A percentile compares a stretch with the other conserved stretches of the same genome.
Evolutionary conservation across 2,797 vertebrate genomes (phyloP).

Genomic region (Tadarida brasiliensis): DNA sequence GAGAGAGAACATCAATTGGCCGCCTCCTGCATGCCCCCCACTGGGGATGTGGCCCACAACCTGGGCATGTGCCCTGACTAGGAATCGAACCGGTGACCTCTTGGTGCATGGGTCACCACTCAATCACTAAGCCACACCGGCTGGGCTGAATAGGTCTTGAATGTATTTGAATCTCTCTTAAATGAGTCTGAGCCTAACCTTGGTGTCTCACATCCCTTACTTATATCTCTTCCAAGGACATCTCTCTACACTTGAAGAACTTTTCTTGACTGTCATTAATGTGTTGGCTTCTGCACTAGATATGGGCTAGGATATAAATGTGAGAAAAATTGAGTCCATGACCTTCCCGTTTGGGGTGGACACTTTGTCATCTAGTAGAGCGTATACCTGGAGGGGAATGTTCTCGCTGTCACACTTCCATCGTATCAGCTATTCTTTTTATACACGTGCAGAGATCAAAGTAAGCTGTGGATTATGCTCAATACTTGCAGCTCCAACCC

Average conservation of each 20-base stretch:
- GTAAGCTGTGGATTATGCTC: neutral
- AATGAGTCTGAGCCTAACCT: slow-evolving; percentile 54
- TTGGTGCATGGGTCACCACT: no score
- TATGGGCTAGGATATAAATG: neutral
- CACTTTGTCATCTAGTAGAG: neutral
- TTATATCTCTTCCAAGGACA: slow-evolving; percentile 44
- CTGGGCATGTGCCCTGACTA: no score
- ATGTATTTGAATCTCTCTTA: slow-evolving; percentile 42
- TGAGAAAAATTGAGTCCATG: neutral
- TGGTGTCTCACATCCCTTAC: slow-evolving; percentile 45
- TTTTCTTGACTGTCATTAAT: slow-evolving; percentile 27
- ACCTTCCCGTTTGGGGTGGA: neutral
- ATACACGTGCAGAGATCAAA: neutral
- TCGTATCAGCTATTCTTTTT: neutral
- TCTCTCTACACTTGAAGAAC: slow-evolving; percentile 44
- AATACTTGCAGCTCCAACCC: neutral
- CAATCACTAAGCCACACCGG: no score
- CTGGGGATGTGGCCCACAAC: no score
- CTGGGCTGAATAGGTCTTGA: neutral
- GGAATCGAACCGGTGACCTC: no score
- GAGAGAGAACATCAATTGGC: no score
- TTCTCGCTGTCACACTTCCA: neutral
- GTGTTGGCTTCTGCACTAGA: neutral
- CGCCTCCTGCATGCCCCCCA: no score
- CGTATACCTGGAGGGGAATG: neutral